These are phyloP conservation scores for Heterotilapia buettikoferi DNA, from an alignment of 2,113 vertebrate species.

Conservation along the genomic window DNA sequence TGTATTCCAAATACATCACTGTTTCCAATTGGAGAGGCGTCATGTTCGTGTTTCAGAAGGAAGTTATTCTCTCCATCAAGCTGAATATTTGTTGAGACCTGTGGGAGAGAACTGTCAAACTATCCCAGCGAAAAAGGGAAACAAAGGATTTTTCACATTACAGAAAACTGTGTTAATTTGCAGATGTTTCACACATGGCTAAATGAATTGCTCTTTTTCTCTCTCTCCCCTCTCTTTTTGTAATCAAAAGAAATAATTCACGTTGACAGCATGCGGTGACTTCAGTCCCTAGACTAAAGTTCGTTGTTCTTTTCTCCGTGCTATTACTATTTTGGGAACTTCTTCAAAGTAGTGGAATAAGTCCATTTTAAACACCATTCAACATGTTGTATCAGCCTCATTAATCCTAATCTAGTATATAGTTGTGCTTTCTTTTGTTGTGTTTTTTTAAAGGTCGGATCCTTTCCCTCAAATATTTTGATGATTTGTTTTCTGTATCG, in stretches of 20 bases:
- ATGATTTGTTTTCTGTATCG: background rate
- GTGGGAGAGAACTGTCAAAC: background rate
- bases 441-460: background rate
- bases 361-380: background rate
- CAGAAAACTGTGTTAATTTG: background rate
- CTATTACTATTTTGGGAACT: background rate
- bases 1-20: conserved; percentile 16
- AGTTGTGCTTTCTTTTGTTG: background rate
- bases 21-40: conserved; percentile 23
- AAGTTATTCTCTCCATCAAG: background rate
- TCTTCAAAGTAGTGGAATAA: background rate
- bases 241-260: background rate
- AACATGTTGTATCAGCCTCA: background rate
- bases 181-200: background rate
- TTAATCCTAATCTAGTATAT: background rate
- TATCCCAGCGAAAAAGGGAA: background rate
- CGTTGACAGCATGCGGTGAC: background rate
- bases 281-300: background rate
- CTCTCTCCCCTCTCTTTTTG: background rate
- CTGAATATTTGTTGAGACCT: background rate
- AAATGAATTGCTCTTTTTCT: background rate
- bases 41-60: background rate
- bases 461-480: background rate
- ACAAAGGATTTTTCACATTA: background rate
- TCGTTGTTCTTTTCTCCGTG: background rate